Evolutionary conservation across 2,113 vertebrate genomes (phyloP).

Genomic region (Etheostoma cragini): DNA sequence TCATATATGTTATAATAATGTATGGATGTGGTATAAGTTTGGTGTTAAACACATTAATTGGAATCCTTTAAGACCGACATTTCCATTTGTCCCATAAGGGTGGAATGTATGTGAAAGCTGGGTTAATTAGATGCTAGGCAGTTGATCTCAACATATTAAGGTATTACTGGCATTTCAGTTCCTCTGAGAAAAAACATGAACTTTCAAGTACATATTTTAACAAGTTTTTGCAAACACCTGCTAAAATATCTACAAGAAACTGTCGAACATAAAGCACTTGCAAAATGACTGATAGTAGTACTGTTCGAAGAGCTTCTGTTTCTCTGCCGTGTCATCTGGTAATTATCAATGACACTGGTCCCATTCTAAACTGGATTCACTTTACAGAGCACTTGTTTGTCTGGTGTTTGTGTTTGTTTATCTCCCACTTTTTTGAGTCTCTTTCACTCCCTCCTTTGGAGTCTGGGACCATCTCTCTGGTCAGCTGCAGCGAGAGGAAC

Average conservation of each 20-base stretch:
- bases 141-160: background rate
- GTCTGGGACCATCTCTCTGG: conserved; percentile 27
- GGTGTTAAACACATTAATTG: background rate
- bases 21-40: background rate
- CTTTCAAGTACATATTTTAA: background rate
- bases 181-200: background rate
- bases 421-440: conserved; percentile 13
- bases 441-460: conserved; percentile 23
- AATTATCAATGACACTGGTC: background rate
- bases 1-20: background rate
- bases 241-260: background rate
- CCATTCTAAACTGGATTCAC: background rate
- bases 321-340: background rate
- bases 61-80: background rate
- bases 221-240: background rate
- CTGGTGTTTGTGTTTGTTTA: background rate
- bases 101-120: background rate
- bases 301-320: background rate
- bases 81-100: background rate
- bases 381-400: background rate
- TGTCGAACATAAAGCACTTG: background rate
- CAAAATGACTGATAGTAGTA: background rate
- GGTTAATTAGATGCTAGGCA: background rate
- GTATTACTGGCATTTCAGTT: background rate
- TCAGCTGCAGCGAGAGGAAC: conserved; percentile 73